These are phyloP conservation scores for Romanogobio albipinnatus DNA, from an alignment of 2,113 vertebrate species.

Conservation along the genomic window DNA sequence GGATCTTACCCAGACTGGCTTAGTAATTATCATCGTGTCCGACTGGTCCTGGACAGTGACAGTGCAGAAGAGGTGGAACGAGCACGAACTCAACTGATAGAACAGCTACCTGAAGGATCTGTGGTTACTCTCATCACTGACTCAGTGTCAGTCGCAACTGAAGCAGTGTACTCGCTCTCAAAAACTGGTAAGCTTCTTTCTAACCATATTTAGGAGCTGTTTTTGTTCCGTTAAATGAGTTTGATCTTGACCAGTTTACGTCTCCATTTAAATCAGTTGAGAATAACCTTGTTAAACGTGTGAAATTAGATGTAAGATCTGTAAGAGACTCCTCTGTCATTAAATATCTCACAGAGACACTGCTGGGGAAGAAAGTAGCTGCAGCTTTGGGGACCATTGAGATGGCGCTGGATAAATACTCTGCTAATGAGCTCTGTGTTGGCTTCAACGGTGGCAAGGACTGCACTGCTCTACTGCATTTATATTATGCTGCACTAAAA, in stretches of 20 bases:
- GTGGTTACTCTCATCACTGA: slow-evolving; percentile 79
- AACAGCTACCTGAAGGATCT: slow-evolving; percentile 75
- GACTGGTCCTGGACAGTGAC: slow-evolving; percentile 87
- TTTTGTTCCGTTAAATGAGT: background rate
- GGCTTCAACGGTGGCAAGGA: slow-evolving; percentile 98
- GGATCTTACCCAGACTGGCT: slow-evolving; percentile 96
- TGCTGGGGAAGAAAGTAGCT: slow-evolving; percentile 84
- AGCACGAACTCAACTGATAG: slow-evolving; percentile 76
- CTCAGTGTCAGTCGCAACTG: slow-evolving; percentile 74
- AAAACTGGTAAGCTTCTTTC: slow-evolving; percentile 77
- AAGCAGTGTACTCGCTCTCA: slow-evolving; percentile 84
- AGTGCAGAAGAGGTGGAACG: slow-evolving; percentile 80
- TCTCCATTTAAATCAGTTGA: background rate
- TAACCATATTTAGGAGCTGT: background rate
- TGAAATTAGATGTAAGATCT: background rate
- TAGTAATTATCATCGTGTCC: slow-evolving; percentile 91
- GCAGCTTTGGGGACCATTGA: slow-evolving; percentile 84
- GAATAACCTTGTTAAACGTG: background rate
- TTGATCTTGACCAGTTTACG: background rate
- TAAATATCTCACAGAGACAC: slow-evolving; percentile 74
- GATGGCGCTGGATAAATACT: slow-evolving; percentile 82
- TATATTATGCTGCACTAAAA: slow-evolving; percentile 85
- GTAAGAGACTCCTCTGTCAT: background rate
- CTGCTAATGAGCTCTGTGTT: slow-evolving; percentile 82
- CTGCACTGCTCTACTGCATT: slow-evolving; percentile 93